Evolutionary conservation across 2,888 invertebrate genomes (phyloP), one percentile per base, ranked within the genome.

Genomic region (Onthophagus sagittarius): DNA sequence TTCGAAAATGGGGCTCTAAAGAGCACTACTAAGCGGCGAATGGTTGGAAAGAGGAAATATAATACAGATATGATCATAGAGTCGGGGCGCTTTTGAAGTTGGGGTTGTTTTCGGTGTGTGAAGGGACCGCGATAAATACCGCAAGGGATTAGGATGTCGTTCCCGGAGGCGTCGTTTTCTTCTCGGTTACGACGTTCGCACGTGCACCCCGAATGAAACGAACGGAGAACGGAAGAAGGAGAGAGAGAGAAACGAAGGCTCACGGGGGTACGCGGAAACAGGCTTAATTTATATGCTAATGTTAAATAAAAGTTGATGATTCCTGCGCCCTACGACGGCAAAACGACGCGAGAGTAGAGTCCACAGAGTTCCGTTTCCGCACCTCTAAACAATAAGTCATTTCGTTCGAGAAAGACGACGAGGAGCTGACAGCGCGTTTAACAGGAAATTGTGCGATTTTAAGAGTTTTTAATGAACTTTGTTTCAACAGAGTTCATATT

Each of bases 271-370:
- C n/a, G 63, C 15, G 63, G n/a, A n/a, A 53, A 53, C 39, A 23
- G 39, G 23, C 67, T 67, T 67, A 67, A 67, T 67, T 67, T 67
- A 67, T 67, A 67, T 67, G 67, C 67, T 31, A 67, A 67, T 67
- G 67, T 67, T 67, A 23, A 31, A 67, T 67, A 67, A 67, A 67
- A 67, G 31, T 67, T 67, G 67, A 31, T 0, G 67, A 67, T 67
- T 15, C 32, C 23, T 9, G 31, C n/a, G 6, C 31, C 67, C 13
- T 5, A 15, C 64, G 15, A 15, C 64, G 15, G 5, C 14, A 15
- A 23, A 32, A 67, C 32, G 67, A 13, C 15, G 23, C 15, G 64
- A 11, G 64, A 64, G 23, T n/a, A 23, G 23, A 23, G 23, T 23
- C 23, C 23, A 23, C 23, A 23, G 23, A 23, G 39, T 53, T 53